Evolutionary conservation across 1,140 invertebrate genomes (phyloP), one percentile per base, ranked within the genome.

Genomic region (Pollicipes pollicipes): DNA sequence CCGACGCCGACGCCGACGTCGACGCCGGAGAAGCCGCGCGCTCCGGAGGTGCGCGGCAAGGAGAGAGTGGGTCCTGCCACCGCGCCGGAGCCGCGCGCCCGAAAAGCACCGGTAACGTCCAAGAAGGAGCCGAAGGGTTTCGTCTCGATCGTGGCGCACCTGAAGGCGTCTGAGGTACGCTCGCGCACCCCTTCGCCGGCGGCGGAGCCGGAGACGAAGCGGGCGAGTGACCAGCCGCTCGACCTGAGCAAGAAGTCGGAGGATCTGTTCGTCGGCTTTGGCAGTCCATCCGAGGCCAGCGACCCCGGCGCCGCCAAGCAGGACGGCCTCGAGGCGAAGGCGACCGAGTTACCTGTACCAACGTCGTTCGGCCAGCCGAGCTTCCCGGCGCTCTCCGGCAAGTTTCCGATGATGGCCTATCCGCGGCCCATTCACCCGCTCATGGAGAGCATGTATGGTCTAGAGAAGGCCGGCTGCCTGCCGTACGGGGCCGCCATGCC

Each of bases 341-440:
- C 17, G 45, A 21, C 45, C 45, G 45, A 58, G 45, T 21, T 21
- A 21, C 13, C 17, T 21, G 13, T 58, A 2, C 45, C 45, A 2
- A 58, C 6, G 13, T 21, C 45, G 45, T 58, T 58, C 21, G 45
- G 45, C 45, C 2, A 10, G 45, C 45, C 45, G 45, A 21, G 45
- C 45, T 58, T 58, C 45, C 45, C 45, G 2, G 45, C 13, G 3
- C 45, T 58, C 2, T 58, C 45, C 13, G 45, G 45, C 6, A 58
- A 58, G 45, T 58, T 58, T 58, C 45, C 45, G 13, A 3, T 58
- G 45, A 86, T 91, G 83, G 87, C 87, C 0, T 90, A 90, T 74
- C 88, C 89, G 0, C 81, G 85, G 77, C 87, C 88, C 0, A 86
- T 90, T 24, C 88, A 91, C 76, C 89, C 89, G 0, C 85, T 90